Evolutionary conservation across 2,888 invertebrate genomes (phyloP).

Genomic region (Latheticus oryzae): DNA sequence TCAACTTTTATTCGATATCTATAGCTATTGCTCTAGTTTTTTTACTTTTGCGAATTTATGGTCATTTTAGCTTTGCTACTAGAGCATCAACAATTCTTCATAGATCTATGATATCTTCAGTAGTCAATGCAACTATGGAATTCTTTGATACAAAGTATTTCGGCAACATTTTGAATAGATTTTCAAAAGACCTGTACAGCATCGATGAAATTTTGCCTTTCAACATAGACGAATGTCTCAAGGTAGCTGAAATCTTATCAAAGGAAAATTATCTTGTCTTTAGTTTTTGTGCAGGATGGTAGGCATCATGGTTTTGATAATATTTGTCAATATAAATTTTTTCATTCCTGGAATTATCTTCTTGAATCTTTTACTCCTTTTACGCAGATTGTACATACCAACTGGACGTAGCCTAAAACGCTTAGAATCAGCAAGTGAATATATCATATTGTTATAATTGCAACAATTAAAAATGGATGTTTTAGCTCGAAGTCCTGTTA

Average conservation of each 20-base stretch:
- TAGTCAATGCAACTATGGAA: constrained; percentile 72
- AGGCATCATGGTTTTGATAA: constrained; percentile 41
- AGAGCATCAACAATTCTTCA: no score
- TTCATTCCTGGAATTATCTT: constrained; percentile 41
- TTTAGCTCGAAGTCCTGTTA: constrained; percentile 57
- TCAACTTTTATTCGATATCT: no score
- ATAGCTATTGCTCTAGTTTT: no score
- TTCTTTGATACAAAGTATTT: constrained; percentile 86
- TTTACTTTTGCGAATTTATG: no score
- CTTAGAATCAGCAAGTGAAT: no score
- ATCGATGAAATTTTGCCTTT: constrained; percentile 49
- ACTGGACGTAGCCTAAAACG: constrained; percentile 50
- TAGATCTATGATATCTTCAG: no score
- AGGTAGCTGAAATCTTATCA: no score
- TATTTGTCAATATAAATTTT: constrained; percentile 44
- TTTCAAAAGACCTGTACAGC: constrained; percentile 73
- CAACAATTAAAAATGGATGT: no score
- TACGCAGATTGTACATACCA: constrained; percentile 43
- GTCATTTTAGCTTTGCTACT: no score
- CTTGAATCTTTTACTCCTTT: constrained; percentile 36
- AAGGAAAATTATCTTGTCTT: constrained; percentile 19
- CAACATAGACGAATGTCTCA: constrained; percentile 38
- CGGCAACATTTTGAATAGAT: constrained; percentile 74
- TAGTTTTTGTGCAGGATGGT: constrained; percentile 37
- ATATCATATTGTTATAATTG: no score